These are phyloP conservation scores for Edolisoma coerulescens DNA, from an alignment of 2,113 vertebrate genomes.

Conservation along the genomic window DNA sequence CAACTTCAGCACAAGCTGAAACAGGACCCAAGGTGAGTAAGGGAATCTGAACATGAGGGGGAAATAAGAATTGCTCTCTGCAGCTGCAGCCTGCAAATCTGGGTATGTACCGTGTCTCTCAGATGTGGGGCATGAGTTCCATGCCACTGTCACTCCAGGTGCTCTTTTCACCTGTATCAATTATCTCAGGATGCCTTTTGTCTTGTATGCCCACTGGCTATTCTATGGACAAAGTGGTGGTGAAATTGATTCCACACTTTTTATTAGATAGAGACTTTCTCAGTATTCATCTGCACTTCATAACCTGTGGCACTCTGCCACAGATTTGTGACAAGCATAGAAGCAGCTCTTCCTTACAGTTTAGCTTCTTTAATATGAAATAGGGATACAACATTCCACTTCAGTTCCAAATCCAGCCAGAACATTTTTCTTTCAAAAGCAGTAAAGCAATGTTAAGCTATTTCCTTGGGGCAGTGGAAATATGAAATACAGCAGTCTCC, in stretches of 20 bases:
- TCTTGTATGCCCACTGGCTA: not conserved
- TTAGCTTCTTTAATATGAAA: not conserved
- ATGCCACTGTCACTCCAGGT: not conserved
- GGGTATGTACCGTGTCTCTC: not conserved
- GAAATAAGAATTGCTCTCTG: not conserved
- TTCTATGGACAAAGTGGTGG: not conserved
- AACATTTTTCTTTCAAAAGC: constrained; percentile 1
- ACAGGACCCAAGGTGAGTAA: not conserved
- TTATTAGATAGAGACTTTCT: not conserved
- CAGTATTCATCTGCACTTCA: not conserved
- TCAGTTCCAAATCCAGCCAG: not conserved
- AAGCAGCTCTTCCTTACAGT: not conserved
- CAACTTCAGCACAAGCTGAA: not conserved
- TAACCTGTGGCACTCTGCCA: not conserved
- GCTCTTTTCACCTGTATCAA: not conserved
- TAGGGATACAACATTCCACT: not conserved
- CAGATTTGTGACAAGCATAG: not conserved
- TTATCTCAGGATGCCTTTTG: not conserved
- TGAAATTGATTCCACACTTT: not conserved
- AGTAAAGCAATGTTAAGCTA: constrained; percentile 7
- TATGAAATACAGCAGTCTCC: constrained; percentile 24
- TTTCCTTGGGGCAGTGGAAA: constrained; percentile 6
- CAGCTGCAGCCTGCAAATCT: not conserved
- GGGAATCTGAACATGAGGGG: not conserved
- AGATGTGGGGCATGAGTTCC: not conserved